Conservation (phyloP, 2,113 vertebrate genomes). For the Pedionomus torquatus region DNA sequence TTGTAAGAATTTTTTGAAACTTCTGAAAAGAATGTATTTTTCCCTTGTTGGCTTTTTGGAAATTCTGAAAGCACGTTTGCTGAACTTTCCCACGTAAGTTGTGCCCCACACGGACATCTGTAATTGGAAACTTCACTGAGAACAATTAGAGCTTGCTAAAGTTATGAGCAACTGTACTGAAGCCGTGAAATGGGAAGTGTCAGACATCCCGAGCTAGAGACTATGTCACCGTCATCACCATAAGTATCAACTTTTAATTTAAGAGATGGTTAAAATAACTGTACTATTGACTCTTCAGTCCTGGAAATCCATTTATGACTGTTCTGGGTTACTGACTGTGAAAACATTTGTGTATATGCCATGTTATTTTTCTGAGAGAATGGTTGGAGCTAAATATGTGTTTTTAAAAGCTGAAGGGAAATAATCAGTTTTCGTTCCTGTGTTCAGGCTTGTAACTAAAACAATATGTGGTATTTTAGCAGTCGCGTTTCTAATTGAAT, state of each 20-base stretch:
- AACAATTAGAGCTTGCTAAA: background rate
- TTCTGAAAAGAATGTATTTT: conserved; percentile 24
- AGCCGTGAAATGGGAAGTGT: background rate
- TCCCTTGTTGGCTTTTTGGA: background rate
- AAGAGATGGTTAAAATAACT: background rate
- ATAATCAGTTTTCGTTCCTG: background rate
- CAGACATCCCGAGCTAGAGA: background rate
- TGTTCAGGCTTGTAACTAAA: background rate
- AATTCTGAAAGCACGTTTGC: conserved; percentile 1
- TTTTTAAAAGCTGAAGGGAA: background rate
- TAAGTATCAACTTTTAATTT: background rate
- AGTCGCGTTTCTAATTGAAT: background rate
- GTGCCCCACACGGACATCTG: background rate
- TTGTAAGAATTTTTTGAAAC: conserved; percentile 17
- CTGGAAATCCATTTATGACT: background rate
- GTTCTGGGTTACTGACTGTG: background rate
- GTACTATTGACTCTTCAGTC: background rate
- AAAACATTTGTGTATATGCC: background rate
- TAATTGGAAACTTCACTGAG: background rate
- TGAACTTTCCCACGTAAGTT: conserved; percentile 7
- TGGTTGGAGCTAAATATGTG: background rate
- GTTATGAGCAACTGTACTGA: background rate
- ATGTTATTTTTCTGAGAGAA: background rate
- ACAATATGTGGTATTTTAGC: background rate
- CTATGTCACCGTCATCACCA: background rate